These are phyloP conservation scores for Takifugu bimaculatus DNA, from an alignment of 2,113 vertebrate species.

Conservation along the genomic window DNA sequence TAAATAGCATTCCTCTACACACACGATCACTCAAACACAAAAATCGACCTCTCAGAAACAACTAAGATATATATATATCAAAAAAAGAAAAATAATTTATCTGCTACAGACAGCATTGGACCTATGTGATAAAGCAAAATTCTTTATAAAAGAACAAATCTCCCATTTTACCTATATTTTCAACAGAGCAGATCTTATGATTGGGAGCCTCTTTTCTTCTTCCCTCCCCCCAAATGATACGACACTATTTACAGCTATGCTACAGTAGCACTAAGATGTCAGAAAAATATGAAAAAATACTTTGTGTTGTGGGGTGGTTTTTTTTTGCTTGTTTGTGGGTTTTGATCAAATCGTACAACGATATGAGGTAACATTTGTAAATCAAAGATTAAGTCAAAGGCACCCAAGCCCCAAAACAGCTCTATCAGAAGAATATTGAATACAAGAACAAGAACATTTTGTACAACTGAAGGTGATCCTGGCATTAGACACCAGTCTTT, in stretches of 20 bases:
- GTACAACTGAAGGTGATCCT: constrained; percentile 28
- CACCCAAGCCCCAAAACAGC: constrained; percentile 58
- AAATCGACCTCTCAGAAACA: constrained; percentile 76
- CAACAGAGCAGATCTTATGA: constrained; percentile 31
- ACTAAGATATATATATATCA: constrained; percentile 73
- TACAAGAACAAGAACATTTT: constrained; percentile 8
- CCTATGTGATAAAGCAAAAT: constrained; percentile 76
- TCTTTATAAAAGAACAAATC: constrained; percentile 60
- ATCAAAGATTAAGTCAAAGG: constrained; percentile 78
- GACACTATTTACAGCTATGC: constrained; percentile 91
- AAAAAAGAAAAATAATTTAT: constrained; percentile 90
- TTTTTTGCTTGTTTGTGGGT: constrained; percentile 11
- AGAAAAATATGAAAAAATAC: constrained; percentile 70
- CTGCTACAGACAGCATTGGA: constrained; percentile 84
- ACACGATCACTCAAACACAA: constrained; percentile 18
- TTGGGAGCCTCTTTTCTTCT: constrained; percentile 14
- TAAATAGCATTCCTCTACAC: constrained; percentile 98
- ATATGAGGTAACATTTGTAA: constrained; percentile 99
- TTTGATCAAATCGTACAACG: constrained; percentile 83
- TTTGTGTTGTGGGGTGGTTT: constrained; percentile 37
- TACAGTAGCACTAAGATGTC: constrained; percentile 86
- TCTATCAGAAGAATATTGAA: constrained; percentile 36
- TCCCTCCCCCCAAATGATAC: constrained; percentile 33
- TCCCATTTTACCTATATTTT: constrained; percentile 76
- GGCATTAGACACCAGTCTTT: constrained; percentile 22